Evolutionary conservation across 2,113 vertebrate genomes (phyloP).

Genomic region (Noctilio leporinus): DNA sequence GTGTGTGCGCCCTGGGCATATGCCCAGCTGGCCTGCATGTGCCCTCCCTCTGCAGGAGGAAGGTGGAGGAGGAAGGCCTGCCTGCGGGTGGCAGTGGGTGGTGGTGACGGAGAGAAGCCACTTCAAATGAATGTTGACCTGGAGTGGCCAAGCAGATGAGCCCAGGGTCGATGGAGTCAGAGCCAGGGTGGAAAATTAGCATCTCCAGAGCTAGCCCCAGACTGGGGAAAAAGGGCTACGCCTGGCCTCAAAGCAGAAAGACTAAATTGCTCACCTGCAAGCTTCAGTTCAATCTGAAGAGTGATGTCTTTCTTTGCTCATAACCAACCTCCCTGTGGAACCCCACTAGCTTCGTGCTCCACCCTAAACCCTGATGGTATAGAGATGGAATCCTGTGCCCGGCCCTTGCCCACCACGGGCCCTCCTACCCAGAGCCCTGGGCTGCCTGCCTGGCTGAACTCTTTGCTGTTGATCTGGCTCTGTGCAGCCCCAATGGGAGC

Average conservation of each 20-base stretch:
- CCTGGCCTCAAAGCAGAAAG: background rate
- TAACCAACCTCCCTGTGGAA: background rate
- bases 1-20: conserved; percentile 29
- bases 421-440: background rate
- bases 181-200: background rate
- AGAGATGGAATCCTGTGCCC: background rate
- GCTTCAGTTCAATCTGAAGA: background rate
- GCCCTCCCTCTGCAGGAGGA: background rate
- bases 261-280: background rate
- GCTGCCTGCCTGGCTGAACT: background rate
- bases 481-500: background rate
- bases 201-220: background rate
- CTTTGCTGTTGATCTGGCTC: background rate
- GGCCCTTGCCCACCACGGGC: background rate
- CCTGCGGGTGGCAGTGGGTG: rapidly evolving
- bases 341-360: background rate
- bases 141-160: background rate
- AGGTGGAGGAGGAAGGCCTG: background rate
- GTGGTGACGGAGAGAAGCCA: background rate
- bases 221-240: background rate
- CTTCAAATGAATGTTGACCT: background rate
- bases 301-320: background rate
- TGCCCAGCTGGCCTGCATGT: background rate
- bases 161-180: background rate
- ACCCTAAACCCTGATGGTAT: background rate